phyloP scores from a whole-genome alignment of 2,888 invertebrate genomes.

The Agrypnus murinus region DNA sequence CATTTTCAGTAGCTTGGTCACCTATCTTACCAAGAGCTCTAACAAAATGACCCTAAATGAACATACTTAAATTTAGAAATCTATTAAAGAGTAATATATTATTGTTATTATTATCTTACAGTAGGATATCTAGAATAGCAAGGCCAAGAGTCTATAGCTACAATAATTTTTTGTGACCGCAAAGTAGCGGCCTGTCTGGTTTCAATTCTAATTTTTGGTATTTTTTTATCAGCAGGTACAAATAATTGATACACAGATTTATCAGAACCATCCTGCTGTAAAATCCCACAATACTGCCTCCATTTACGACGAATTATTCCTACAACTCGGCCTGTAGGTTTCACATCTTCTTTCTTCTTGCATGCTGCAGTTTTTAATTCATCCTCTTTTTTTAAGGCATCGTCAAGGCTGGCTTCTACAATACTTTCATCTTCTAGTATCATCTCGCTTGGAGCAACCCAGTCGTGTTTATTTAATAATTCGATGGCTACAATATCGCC shows the following conservation, averaged over 20 bases:
- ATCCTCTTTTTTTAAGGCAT: constrained; percentile 76
- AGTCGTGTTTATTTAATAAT: constrained; percentile 89
- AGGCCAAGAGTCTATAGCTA: constrained; percentile 98
- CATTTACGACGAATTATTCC: constrained; percentile 97
- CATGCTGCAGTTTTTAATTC: constrained; percentile 45
- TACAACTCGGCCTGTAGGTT: constrained; percentile 88
- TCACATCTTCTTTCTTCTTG: constrained; percentile 61
- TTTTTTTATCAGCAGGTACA: constrained; percentile 93
- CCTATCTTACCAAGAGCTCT: constrained; percentile 93
- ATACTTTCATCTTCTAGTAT: constrained; percentile 85
- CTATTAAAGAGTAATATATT: constrained; percentile 1
- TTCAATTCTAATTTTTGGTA: constrained; percentile 96
- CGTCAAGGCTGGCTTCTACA: constrained; percentile 78
- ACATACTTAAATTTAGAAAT: constrained; percentile 7
- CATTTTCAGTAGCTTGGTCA: constrained; percentile 96
- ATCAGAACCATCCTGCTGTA: constrained; percentile 81
- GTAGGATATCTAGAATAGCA: constrained; percentile 92
- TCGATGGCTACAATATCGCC: constrained; percentile 95
- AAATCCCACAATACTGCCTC: constrained; percentile 98
- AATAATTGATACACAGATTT: constrained; percentile 86
- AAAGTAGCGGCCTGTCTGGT: constrained; percentile 91
- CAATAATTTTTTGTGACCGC: constrained; percentile 90
- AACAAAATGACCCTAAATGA: constrained; percentile 90
- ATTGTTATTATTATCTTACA: constrained; percentile 66
- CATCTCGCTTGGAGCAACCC: constrained; percentile 93